Percentiles rank a stretch among this genome's conserved stretches.
phyloP scores from a whole-genome alignment of 2,888 invertebrate species.

The Cantharis rustica region DNA sequence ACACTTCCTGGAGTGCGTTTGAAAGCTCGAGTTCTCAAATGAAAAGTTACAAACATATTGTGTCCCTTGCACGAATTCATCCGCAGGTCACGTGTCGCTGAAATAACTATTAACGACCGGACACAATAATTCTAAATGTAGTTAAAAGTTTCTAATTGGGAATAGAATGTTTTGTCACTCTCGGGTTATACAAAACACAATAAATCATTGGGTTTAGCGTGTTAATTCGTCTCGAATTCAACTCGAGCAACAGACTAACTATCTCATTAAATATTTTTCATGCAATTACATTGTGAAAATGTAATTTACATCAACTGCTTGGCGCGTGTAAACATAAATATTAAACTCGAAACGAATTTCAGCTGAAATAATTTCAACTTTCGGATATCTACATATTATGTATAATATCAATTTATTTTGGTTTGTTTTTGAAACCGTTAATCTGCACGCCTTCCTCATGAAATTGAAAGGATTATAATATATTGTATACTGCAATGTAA shows the following conservation, averaged over 20 bases:
- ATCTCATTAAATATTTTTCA: not conserved
- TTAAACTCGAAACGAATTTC: not conserved
- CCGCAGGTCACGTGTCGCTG: conserved; percentile 35
- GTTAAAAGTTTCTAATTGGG: conserved; percentile 44
- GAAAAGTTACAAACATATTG: conserved; percentile 17
- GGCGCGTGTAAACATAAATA: not conserved
- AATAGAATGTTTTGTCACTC: conserved; percentile 46
- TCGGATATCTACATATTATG: not conserved
- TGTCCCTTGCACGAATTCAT: conserved; percentile 27
- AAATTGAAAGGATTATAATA: too few species aligned
- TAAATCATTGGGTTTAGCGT: not conserved
- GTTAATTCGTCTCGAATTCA: not conserved
- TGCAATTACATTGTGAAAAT: not conserved
- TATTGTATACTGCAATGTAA: too few species aligned
- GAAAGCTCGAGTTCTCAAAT: conserved; percentile 15
- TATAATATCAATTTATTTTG: not conserved
- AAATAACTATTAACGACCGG: conserved; percentile 40
- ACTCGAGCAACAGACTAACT: not conserved
- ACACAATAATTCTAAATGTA: conserved; percentile 44
- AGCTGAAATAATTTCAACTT: not conserved
- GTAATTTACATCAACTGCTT: not conserved
- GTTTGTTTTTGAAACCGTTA: not conserved
- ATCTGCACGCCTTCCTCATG: not conserved
- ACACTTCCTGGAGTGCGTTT: conserved; percentile 39
- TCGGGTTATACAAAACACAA: conserved; percentile 5